Conservation (phyloP, 2,113 vertebrate genomes). For the Heterochromis multidens region DNA sequence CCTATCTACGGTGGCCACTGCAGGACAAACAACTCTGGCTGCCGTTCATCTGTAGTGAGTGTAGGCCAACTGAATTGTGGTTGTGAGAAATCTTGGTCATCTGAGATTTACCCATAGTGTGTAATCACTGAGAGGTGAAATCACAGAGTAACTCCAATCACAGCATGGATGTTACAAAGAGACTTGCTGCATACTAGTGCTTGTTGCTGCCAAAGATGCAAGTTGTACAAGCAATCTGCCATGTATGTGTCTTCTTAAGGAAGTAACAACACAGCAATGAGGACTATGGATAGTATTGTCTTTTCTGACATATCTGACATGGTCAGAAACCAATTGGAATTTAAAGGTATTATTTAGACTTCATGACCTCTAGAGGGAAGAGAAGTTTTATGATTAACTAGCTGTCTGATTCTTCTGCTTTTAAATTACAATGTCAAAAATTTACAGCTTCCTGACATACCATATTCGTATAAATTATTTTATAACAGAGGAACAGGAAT, state of each 20-base stretch:
- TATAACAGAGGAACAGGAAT: not conserved
- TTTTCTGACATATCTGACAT: not conserved
- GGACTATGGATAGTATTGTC: not conserved
- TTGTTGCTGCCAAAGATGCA: not conserved
- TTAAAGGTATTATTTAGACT: not conserved
- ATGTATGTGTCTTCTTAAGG: not conserved
- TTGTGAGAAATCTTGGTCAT: conserved; percentile 8
- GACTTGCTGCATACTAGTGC: not conserved
- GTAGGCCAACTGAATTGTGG: not conserved
- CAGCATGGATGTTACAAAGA: not conserved
- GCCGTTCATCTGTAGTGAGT: not conserved
- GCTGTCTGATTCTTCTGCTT: not conserved
- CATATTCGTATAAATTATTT: not conserved
- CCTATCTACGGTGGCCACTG: no score
- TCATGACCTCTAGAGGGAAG: not conserved
- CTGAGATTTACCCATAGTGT: conserved; percentile 2
- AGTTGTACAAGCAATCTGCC: not conserved
- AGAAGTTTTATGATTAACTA: not conserved
- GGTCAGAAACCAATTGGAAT: not conserved
- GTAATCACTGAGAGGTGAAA: not conserved
- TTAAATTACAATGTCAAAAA: not conserved
- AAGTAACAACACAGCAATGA: not conserved
- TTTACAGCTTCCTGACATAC: not conserved
- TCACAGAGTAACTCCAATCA: not conserved
- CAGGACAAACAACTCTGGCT: not conserved